Evolutionary conservation across 2,113 vertebrate species (phyloP).

Genomic region (Thymallus thymallus): DNA sequence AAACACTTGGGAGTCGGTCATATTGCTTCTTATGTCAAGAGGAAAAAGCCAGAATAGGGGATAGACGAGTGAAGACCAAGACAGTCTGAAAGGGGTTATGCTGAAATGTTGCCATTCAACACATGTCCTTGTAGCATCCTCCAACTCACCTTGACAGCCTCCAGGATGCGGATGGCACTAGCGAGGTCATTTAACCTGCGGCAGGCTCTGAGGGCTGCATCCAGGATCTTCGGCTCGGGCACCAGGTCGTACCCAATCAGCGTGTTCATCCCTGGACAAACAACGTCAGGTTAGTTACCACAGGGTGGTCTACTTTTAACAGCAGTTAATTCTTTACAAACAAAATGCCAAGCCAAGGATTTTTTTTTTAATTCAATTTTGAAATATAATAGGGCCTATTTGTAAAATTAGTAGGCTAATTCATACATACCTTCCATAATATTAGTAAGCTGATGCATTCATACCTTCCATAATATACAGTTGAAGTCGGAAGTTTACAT

Average conservation of each 20-base stretch:
- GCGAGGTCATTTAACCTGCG: slow-evolving; percentile 92
- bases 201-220: slow-evolving; percentile 92
- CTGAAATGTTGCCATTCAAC: background rate
- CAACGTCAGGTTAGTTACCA: background rate
- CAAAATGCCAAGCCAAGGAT: too few species aligned
- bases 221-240: slow-evolving; percentile 95
- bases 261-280: slow-evolving; percentile 88
- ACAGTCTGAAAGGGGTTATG: background rate
- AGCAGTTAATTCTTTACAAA: too few species aligned
- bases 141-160: slow-evolving; percentile 88
- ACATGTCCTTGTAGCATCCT: background rate
- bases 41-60: background rate
- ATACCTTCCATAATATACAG: too few species aligned
- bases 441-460: too few species aligned
- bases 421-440: too few species aligned
- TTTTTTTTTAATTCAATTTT: too few species aligned
- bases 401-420: too few species aligned
- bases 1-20: background rate
- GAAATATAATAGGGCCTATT: too few species aligned
- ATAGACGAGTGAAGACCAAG: too few species aligned
- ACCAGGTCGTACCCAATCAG: slow-evolving; percentile 94
- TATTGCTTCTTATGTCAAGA: background rate
- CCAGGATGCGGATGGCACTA: slow-evolving; percentile 91
- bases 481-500: too few species aligned
- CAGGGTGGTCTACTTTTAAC: too few species aligned